Base-by-base conservation (phyloP, 2,888 invertebrate species). In the Charanyca ferruginea region DNA sequence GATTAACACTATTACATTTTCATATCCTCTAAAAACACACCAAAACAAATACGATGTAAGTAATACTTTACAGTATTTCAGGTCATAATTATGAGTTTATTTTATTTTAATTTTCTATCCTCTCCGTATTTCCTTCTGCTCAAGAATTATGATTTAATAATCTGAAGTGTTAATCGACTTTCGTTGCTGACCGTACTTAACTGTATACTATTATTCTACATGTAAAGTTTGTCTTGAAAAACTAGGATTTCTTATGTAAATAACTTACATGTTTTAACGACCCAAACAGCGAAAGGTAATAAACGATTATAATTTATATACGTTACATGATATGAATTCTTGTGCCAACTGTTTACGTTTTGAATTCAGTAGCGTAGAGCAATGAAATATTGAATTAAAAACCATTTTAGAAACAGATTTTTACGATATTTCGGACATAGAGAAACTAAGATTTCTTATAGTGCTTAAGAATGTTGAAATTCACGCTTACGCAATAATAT, bases 221-320 rank as follows among this genome's bases (percentile, higher is more conserved):
- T 22, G 18, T 28, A 28, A 53, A 55, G 3, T 22, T 44, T 48
- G 57, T 55, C 2, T 42, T 28, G 44, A 54, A 52, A 65, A 54
- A n/a, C n/a, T 49, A 47, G 16, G 4, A 45, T 55, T 45, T 51
- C 25, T 52, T 55, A 66, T 60, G 44, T 47, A 47, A 66, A 66
- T 60, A 52, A 55, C 6, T n/a, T 54, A 54, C n/a, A 66, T 45
- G 44, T 28, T 71, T 66, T 44, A 60, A 28, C 45, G 41, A 44
- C 4, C 8, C 7, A n/a, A 49, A 32, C 51, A 42, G 42, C 60
- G 66, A 71, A 60, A 72, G 20, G 51, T 38, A 66, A 47, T 66
- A 60, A 59, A 67, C 9, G 54, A 53, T 57, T 53, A 54, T 41
- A 49, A 66, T 54, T 59, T 71, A 48, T 23, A 48, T 42, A 66